Evolutionary conservation across 2,888 invertebrate genomes (phyloP).

Genomic region (Dasypolia templi): DNA sequence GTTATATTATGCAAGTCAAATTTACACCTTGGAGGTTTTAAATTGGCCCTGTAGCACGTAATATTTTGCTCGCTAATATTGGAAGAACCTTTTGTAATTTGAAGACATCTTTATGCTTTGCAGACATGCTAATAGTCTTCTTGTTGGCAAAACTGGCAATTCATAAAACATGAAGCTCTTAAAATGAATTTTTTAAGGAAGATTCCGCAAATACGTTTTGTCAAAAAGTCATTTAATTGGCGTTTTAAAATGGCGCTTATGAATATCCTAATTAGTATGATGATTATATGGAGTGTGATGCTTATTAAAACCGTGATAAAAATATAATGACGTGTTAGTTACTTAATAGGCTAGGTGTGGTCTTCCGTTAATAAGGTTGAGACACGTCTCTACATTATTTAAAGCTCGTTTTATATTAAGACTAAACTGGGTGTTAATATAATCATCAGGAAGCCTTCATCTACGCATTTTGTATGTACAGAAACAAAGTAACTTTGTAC

Average conservation of each 20-base stretch:
- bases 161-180: not conserved
- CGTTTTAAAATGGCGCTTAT: slow-evolving; percentile 26
- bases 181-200: slow-evolving; percentile 29
- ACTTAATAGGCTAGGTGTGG: slow-evolving; percentile 31
- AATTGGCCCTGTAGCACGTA: slow-evolving; percentile 41
- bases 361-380: slow-evolving; percentile 42
- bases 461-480: not conserved
- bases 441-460: not conserved
- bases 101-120: slow-evolving; percentile 18
- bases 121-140: slow-evolving; percentile 17
- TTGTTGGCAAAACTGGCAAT: not conserved
- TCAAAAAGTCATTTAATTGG: slow-evolving; percentile 11
- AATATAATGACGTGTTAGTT: slow-evolving; percentile 47
- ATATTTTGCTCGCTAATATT: slow-evolving; percentile 36
- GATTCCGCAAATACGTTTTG: not conserved
- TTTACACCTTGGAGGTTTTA: slow-evolving; percentile 61
- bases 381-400: not conserved
- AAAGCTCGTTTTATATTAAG: not conserved
- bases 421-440: no score
- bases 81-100: slow-evolving; percentile 22
- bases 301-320: slow-evolving; percentile 40
- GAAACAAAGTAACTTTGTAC: not conserved
- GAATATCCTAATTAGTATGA: slow-evolving; percentile 42
- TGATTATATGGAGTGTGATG: slow-evolving; percentile 30
- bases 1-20: slow-evolving; percentile 77